Conservation (phyloP, 2,797 vertebrate genomes). For the Phaenicophaeus curvirostris region DNA sequence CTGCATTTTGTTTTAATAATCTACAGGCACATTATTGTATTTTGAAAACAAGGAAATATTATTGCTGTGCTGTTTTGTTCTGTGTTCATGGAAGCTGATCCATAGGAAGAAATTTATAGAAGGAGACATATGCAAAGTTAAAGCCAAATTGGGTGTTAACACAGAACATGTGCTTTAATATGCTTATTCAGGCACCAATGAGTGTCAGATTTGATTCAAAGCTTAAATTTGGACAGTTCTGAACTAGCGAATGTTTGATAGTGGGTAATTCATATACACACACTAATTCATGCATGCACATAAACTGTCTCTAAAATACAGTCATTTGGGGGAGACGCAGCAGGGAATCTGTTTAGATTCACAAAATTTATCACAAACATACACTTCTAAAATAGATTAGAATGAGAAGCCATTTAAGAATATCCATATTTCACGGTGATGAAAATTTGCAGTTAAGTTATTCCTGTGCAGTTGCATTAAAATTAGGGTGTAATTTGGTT, state of each 20-base stretch:
- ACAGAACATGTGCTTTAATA: background rate
- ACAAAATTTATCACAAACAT: background rate
- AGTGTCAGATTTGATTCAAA: background rate
- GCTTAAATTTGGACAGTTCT: background rate
- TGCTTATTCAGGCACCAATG: background rate
- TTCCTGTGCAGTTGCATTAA: background rate
- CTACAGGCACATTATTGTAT: background rate
- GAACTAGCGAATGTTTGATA: background rate
- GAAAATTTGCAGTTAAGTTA: background rate
- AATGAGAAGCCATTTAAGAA: background rate
- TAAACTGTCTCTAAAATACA: background rate
- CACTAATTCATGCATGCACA: background rate
- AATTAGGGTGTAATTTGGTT: background rate
- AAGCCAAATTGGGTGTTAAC: constrained; percentile 12
- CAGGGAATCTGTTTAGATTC: background rate
- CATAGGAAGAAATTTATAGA: background rate
- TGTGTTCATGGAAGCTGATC: background rate
- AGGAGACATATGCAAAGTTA: background rate
- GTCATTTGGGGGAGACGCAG: background rate
- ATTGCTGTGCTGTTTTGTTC: background rate
- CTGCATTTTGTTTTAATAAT: constrained; percentile 50
- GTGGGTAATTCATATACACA: background rate
- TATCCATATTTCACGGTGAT: background rate
- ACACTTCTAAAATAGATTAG: background rate
- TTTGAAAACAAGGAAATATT: background rate